Percentiles rank a stretch among this genome's conserved stretches.
Evolutionary conservation across 2,113 vertebrate species (phyloP).

Genomic region (Elaphurus davidianus): DNA sequence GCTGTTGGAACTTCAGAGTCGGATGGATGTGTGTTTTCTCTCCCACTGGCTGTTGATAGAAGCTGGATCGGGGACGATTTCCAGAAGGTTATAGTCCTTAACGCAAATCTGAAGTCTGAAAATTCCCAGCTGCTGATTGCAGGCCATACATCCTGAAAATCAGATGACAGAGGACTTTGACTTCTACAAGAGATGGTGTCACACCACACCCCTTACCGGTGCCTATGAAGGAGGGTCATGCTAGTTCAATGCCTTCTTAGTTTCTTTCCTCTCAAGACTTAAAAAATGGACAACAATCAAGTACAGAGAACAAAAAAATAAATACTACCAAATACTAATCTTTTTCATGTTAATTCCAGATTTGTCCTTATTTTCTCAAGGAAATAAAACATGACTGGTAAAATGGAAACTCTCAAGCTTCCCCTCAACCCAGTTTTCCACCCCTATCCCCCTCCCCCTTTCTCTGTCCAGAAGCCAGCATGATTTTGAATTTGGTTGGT

Average conservation of each 20-base stretch:
- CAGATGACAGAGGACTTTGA: not conserved
- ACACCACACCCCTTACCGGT: not conserved
- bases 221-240: not conserved
- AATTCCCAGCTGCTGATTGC: not conserved
- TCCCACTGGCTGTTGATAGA: not conserved
- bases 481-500: not conserved
- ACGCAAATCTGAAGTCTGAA: not conserved
- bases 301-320: not conserved
- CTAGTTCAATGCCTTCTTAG: not conserved
- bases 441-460: not conserved
- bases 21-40: not conserved
- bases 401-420: not conserved
- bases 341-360: not conserved
- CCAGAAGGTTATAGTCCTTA: not conserved
- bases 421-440: not conserved
- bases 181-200: not conserved
- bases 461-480: not conserved
- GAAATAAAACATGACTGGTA: not conserved
- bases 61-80: not conserved
- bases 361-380: not conserved
- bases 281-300: not conserved
- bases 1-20: no score
- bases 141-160: not conserved
- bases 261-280: not conserved
- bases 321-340: not conserved